These are phyloP conservation scores for Sylvia atricapilla DNA, from an alignment of 2,113 vertebrate genomes.

Conservation along the genomic window DNA sequence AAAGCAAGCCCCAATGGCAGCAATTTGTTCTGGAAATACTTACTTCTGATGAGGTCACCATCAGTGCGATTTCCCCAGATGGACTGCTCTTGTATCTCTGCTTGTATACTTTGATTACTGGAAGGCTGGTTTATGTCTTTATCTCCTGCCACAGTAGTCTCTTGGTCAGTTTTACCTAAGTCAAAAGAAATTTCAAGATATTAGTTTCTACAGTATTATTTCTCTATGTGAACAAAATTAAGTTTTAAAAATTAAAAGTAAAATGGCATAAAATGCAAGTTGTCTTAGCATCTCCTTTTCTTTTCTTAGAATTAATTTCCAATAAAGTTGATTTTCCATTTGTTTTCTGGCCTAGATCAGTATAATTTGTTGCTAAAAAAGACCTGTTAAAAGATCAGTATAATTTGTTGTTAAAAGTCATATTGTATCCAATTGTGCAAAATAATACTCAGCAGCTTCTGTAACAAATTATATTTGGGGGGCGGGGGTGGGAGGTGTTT, in stretches of 20 bases:
- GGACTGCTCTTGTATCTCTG: constrained; percentile 72
- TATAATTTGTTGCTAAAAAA: too few species aligned
- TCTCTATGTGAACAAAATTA: neutral
- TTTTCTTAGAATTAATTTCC: neutral
- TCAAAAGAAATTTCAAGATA: constrained; percentile 31
- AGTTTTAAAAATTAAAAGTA: neutral
- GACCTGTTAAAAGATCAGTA: neutral
- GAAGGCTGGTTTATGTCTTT: constrained; percentile 52
- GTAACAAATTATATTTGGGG: neutral
- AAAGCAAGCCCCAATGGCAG: constrained; percentile 12
- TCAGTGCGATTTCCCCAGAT: constrained; percentile 71
- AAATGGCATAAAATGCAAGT: neutral
- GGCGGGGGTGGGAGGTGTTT: too few species aligned
- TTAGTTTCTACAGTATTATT: neutral
- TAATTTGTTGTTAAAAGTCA: neutral
- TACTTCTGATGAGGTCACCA: constrained; percentile 87
- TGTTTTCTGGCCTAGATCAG: neutral
- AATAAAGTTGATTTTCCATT: neutral
- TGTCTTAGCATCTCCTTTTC: neutral
- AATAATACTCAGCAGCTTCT: neutral
- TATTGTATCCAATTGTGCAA: neutral
- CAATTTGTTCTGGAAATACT: constrained; percentile 72
- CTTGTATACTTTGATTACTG: constrained; percentile 65
- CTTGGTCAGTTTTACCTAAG: constrained; percentile 79
- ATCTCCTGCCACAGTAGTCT: constrained; percentile 63